Base-by-base conservation (phyloP, 2,113 vertebrate genomes). In the Cephalopholis sonnerati region DNA sequence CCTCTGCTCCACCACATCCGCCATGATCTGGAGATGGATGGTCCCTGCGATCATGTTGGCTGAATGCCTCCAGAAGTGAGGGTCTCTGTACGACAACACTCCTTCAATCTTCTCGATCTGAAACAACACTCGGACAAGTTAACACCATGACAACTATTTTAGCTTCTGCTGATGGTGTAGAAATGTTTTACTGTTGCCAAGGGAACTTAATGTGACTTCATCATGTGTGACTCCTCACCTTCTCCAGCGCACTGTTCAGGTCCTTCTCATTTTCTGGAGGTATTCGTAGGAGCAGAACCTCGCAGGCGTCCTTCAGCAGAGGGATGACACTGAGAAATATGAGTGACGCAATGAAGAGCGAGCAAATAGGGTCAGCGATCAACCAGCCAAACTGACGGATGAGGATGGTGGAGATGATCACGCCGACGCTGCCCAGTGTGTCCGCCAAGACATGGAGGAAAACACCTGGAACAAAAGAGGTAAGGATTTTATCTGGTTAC, bases 361-460 rank as follows among this genome's bases (percentile, higher is more conserved):
- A 99, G 91, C 98, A 99, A 59, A 99, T 97, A 0, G 98, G 98
- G 89, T 99, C 98, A 8, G 98, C 98, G 48, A 99, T 97, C 80
- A 99, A 93, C 98, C 98, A 99, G 80, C 98, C 98, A 82, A 99
- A 99, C 89, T 99, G 98, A 11, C 97, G 96, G 93, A 99, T 99
- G 82, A 99, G 96, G 94, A 99, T 85, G 0, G 98, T 99, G 77
- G 98, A 99, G 84, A 99, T 95, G 11, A 99, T 99, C 71, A 99
- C 98, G 12, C 98, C 98, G 16, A 99, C 96, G 58, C 98, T 99
- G 92, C 98, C 98, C 81, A 99, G 91, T 0, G 98, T 99, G 87
- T 99, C 98, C 20, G 98, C 98, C 92, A 99, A 94, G 63, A 99
- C 96, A 55, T 99, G 98, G 50, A 99, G 96, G 92, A 96, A 99